Percentiles rank a stretch among this genome's conserved stretches.
Conservation (phyloP, 1,140 invertebrate species). For the Nixonia krombeini region DNA sequence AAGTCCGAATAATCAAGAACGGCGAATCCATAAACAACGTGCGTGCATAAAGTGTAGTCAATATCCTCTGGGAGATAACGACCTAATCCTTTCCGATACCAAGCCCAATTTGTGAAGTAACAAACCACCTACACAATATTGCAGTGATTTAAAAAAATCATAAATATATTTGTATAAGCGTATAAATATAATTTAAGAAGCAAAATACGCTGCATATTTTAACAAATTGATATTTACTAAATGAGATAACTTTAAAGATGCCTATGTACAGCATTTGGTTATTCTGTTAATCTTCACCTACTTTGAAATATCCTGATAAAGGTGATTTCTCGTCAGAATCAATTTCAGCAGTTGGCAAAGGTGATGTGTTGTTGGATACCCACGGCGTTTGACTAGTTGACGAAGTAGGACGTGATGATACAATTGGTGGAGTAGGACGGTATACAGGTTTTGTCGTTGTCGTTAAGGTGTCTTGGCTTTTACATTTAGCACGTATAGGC, state of each 20-base stretch:
- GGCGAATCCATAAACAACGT: slow-evolving; percentile 93
- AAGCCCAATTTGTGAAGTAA: slow-evolving; percentile 96
- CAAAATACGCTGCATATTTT: no score
- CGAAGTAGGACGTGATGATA: slow-evolving; percentile 12
- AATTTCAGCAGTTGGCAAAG: slow-evolving; percentile 54
- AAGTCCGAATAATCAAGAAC: slow-evolving; percentile 85
- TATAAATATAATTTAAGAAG: no score
- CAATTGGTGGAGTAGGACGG: neutral
- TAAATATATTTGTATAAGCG: neutral
- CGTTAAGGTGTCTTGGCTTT: slow-evolving; percentile 34
- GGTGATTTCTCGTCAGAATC: slow-evolving; percentile 65
- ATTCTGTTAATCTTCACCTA: slow-evolving; percentile 60
- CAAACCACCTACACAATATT: slow-evolving; percentile 85
- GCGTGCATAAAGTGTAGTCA: slow-evolving; percentile 88
- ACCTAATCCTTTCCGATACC: slow-evolving; percentile 86
- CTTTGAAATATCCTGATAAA: slow-evolving; percentile 64
- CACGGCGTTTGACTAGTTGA: slow-evolving; percentile 56
- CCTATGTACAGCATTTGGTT: no score
- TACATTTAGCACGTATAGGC: slow-evolving; percentile 81
- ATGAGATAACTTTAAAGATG: neutral
- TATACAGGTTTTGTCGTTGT: neutral
- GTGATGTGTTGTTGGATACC: slow-evolving; percentile 39
- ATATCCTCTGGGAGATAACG: slow-evolving; percentile 89
- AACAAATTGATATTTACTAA: neutral
- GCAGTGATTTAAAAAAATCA: no score